A percentile compares a stretch with the other conserved stretches of the same genome.
Conservation (phyloP, 2,797 vertebrate genomes). For the Lithobates pipiens region DNA sequence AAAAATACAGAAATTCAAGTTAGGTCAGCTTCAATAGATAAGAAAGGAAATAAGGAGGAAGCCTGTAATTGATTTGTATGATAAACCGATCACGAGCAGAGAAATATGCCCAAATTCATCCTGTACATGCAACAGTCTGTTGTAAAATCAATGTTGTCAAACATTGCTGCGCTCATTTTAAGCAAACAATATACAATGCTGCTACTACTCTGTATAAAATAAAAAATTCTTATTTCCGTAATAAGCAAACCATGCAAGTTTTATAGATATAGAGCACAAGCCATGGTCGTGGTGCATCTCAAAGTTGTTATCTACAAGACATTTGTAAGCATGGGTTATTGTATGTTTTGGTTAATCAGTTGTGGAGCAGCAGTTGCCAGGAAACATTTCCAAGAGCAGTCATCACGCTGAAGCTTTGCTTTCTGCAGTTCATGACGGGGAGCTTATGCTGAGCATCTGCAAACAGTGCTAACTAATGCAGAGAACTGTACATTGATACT, state of each 20-base stretch:
- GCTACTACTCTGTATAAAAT: not conserved
- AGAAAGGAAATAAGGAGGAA: too few relatives aligned
- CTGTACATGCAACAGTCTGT: too few relatives aligned
- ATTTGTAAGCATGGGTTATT: not conserved
- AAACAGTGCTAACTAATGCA: not conserved
- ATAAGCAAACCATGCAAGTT: not conserved
- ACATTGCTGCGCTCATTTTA: not conserved
- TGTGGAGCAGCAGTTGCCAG: constrained; percentile 36
- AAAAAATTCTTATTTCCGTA: too few relatives aligned
- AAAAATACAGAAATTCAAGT: too few relatives aligned
- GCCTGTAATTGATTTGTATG: too few relatives aligned
- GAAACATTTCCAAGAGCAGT: constrained; percentile 30
- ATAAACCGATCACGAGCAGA: too few relatives aligned
- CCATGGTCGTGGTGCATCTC: not conserved
- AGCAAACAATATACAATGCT: not conserved
- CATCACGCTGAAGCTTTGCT: constrained; percentile 4
- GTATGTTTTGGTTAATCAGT: not conserved
- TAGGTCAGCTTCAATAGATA: too few relatives aligned
- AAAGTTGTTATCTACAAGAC: not conserved
- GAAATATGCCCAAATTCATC: too few relatives aligned
- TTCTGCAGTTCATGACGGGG: not conserved
- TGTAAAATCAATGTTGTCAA: not conserved
- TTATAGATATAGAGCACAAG: not conserved
- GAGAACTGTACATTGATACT: not conserved
- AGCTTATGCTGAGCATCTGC: not conserved